phyloP scores from a whole-genome alignment of 2,113 vertebrate species.

The Zosterops borbonicus region DNA sequence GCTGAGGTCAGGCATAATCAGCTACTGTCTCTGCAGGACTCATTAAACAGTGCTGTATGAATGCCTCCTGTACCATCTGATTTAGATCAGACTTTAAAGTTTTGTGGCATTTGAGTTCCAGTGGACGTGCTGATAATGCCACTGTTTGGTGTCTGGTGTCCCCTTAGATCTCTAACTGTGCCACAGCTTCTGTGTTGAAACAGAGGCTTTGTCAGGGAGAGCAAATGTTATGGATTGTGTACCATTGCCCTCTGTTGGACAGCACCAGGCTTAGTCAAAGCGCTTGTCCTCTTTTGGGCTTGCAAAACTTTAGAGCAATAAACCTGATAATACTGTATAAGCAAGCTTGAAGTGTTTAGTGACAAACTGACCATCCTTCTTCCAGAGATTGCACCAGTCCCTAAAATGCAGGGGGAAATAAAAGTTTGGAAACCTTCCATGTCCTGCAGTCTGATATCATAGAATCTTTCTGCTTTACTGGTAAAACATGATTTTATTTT shows the following conservation, averaged over 20 bases:
- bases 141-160: neutral
- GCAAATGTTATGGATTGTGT: neutral
- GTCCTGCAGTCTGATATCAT: neutral
- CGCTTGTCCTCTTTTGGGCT: neutral
- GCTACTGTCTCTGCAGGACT: neutral
- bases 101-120: neutral
- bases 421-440: neutral
- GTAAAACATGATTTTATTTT: neutral
- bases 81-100: neutral
- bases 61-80: neutral
- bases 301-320: neutral
- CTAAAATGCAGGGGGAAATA: neutral
- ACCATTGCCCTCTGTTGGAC: conserved; percentile 45
- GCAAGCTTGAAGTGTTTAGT: neutral
- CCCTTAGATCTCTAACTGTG: neutral
- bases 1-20: neutral
- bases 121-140: neutral
- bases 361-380: neutral
- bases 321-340: neutral
- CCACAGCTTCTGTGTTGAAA: neutral
- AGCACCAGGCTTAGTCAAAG: neutral
- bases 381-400: neutral
- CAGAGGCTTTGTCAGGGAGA: neutral
- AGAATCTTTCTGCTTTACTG: neutral
- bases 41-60: neutral